phyloP scores from a whole-genome alignment of 2,888 invertebrate species.

The Sinhomidia bicolor region DNA sequence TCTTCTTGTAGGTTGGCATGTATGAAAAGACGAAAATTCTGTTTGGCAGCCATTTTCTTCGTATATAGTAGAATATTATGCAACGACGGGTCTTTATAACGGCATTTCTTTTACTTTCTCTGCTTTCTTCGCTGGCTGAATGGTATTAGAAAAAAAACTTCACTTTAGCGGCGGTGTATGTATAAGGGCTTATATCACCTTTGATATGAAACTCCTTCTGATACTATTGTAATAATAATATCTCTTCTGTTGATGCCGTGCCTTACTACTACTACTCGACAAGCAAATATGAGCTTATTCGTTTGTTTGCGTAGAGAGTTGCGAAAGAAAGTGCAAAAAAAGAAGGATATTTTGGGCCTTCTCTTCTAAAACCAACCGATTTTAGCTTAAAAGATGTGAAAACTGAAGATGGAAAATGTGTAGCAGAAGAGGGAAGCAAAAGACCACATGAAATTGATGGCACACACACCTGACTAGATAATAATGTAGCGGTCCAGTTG shows the following conservation, averaged over 20 bases:
- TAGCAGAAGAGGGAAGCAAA: neutral
- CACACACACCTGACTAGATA: conserved; percentile 48
- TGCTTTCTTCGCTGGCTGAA: neutral
- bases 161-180: no score
- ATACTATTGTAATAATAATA: neutral
- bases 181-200: neutral
- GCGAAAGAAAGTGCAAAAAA: neutral
- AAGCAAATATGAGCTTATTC: neutral
- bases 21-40: conserved; percentile 28
- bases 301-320: conserved; percentile 32
- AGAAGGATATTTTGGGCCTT: neutral
- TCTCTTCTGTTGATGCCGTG: neutral
- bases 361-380: neutral
- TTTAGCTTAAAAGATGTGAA: neutral
- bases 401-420: neutral
- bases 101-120: neutral
- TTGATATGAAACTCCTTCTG: neutral
- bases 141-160: no score
- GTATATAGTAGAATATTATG: neutral
- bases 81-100: neutral
- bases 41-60: conserved; percentile 38
- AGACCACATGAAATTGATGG: conserved; percentile 38
- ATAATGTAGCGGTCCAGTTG: conserved; percentile 26
- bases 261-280: neutral
- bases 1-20: neutral